These are phyloP conservation scores for Drosophila ananassae DNA, from an alignment of 1,140 invertebrate genomes.

Conservation along the genomic window DNA sequence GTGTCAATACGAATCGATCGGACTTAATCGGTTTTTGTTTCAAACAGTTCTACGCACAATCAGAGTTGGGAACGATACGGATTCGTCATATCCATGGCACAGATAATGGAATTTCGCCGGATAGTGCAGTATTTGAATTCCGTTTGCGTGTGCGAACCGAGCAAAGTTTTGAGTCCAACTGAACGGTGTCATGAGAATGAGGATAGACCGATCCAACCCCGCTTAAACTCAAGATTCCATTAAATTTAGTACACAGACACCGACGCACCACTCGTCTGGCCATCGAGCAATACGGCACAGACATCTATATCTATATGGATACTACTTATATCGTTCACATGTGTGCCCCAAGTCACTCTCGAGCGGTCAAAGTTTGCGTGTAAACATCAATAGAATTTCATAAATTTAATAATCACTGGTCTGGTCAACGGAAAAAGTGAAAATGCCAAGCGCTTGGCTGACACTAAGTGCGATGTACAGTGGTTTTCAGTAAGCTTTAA, in stretches of 20 bases:
- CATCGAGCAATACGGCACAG: constrained; percentile 11
- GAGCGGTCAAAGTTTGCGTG: constrained; percentile 79
- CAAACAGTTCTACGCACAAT: constrained; percentile 32
- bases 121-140: constrained; percentile 22
- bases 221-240: constrained; percentile 71
- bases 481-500: constrained; percentile 7
- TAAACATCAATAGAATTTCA: constrained; percentile 81
- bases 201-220: constrained; percentile 52
- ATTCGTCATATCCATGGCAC: constrained; percentile 41
- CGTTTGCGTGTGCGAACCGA: constrained; percentile 57
- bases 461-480: constrained; percentile 54
- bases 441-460: constrained; percentile 53
- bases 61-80: constrained; percentile 28
- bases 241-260: constrained; percentile 72
- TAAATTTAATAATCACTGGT: constrained; percentile 78
- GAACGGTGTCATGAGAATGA: constrained; percentile 39
- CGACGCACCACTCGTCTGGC: constrained; percentile 40
- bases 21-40: constrained; percentile 25
- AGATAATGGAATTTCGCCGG: constrained; percentile 39
- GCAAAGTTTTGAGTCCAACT: constrained; percentile 62
- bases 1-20: constrained; percentile 14
- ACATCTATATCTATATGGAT: background rate
- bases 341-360: constrained; percentile 29
- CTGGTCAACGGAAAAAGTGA: constrained; percentile 71
- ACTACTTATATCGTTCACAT: constrained; percentile 15